Percentiles rank a stretch among this genome's conserved stretches.
phyloP scores from a whole-genome alignment of 2,888 invertebrate genomes.

The Metalampra italica region DNA sequence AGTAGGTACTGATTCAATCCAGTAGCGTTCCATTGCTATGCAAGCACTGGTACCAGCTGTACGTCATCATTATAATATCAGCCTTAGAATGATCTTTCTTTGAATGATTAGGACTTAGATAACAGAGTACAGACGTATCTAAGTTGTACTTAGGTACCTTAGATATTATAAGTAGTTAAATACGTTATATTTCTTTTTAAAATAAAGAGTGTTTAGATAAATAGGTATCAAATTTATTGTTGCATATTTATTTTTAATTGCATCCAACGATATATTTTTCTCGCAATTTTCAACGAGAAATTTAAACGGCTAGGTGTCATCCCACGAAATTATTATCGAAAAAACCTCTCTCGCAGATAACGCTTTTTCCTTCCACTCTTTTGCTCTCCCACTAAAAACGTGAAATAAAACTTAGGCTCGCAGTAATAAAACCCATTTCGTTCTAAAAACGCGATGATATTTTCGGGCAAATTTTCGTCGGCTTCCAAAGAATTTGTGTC shows the following conservation, averaged over 20 bases:
- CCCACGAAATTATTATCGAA: slow-evolving; percentile 41
- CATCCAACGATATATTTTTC: slow-evolving; percentile 7
- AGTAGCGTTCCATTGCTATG: no score
- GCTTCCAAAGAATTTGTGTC: slow-evolving; percentile 25
- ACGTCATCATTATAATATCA: no score
- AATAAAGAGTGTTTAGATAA: no score
- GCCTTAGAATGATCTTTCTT: no score
- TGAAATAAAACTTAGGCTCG: slow-evolving; percentile 32
- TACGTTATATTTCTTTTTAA: no score
- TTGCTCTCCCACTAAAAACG: slow-evolving; percentile 12
- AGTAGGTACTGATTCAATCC: no score
- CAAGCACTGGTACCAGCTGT: neutral
- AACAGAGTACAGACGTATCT: no score
- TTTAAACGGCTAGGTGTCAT: slow-evolving; percentile 31
- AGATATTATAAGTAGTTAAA: no score
- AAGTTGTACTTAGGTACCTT: no score
- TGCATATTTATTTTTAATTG: slow-evolving; percentile 3
- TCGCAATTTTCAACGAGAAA: slow-evolving; percentile 24
- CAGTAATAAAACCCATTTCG: slow-evolving; percentile 33
- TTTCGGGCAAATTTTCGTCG: slow-evolving; percentile 5
- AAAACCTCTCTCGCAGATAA: slow-evolving; percentile 39
- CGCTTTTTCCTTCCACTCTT: slow-evolving; percentile 21
- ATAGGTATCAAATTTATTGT: no score
- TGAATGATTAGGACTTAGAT: no score
- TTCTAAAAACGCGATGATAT: slow-evolving; percentile 14